phyloP scores from a whole-genome alignment of 92 coral and sea anemone genomes.

The Umimayanthus chanpuru region DNA sequence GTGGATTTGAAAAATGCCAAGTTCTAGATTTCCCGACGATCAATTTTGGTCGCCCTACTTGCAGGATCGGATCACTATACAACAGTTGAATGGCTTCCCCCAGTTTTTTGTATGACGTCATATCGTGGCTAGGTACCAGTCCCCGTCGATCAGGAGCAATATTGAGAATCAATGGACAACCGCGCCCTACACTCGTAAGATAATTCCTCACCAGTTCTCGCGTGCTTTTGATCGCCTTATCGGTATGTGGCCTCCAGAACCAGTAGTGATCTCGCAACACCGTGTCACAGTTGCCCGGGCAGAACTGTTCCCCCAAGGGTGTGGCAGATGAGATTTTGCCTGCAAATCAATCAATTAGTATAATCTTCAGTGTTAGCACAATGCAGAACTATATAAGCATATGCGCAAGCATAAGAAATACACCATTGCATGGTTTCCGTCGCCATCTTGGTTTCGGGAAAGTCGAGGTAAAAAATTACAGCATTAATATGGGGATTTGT shows the following conservation, averaged over 20 bases:
- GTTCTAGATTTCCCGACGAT: constrained; percentile 17
- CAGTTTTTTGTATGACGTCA: constrained; percentile 52
- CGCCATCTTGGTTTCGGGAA: too few relatives aligned
- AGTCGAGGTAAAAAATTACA: too few relatives aligned
- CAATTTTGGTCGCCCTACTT: constrained; percentile 37
- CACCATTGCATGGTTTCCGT: too few relatives aligned
- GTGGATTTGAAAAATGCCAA: constrained; percentile 32
- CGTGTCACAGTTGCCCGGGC: constrained; percentile 78
- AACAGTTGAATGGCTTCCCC: constrained; percentile 64
- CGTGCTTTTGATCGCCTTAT: constrained; percentile 52
- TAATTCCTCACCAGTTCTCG: constrained; percentile 56
- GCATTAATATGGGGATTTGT: too few relatives aligned
- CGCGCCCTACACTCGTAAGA: constrained; percentile 81
- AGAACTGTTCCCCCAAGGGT: constrained; percentile 65
- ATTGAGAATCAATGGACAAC: constrained; percentile 70
- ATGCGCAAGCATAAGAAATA: too few relatives aligned
- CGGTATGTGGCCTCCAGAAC: constrained; percentile 76
- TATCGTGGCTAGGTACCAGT: constrained; percentile 63
- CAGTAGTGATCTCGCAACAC: constrained; percentile 74
- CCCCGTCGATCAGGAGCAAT: constrained; percentile 77
- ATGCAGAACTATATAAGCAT: too few relatives aligned
- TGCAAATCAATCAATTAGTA: background rate
- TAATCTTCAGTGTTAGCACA: background rate
- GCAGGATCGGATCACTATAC: constrained; percentile 55
- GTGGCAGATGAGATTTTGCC: background rate